phyloP scores from a whole-genome alignment of 2,888 invertebrate genomes.

The Tuberolachnus salignus region DNA sequence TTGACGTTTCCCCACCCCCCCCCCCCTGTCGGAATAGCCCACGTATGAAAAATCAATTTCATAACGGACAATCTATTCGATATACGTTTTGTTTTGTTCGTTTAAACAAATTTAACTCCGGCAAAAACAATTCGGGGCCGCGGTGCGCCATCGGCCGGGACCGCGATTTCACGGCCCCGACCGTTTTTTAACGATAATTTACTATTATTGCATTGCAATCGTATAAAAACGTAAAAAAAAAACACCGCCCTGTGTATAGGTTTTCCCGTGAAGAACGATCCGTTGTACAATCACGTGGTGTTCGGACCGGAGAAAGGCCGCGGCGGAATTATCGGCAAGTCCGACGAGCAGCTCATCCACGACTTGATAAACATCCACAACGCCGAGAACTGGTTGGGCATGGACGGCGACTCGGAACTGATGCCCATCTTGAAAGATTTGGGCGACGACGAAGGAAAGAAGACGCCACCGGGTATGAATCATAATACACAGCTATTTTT shows the following conservation, averaged over 20 bases:
- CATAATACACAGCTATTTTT: neutral
- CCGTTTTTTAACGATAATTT: no score
- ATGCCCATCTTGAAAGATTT: constrained; percentile 75
- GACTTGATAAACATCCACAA: constrained; percentile 92
- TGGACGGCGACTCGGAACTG: constrained; percentile 86
- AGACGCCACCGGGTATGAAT: constrained; percentile 16
- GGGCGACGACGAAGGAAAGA: constrained; percentile 63
- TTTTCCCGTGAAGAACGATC: constrained; percentile 96
- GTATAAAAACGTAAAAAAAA: neutral
- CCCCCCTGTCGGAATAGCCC: no score
- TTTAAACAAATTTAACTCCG: no score
- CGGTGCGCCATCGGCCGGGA: no score
- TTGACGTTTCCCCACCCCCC: no score
- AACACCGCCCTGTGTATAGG: no score
- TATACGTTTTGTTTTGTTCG: no score
- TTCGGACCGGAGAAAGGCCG: constrained; percentile 94
- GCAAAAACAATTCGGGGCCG: no score
- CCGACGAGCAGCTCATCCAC: constrained; percentile 84
- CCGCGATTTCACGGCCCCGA: no score
- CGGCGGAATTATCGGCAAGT: constrained; percentile 85
- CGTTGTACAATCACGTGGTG: constrained; percentile 92
- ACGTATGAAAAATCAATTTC: no score
- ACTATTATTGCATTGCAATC: no score
- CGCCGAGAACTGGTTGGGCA: constrained; percentile 91
- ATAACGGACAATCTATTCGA: no score